A percentile compares a stretch with the other conserved stretches of the same genome.
Evolutionary conservation across 2,113 vertebrate species (phyloP).

Genomic region (Mugil cephalus): DNA sequence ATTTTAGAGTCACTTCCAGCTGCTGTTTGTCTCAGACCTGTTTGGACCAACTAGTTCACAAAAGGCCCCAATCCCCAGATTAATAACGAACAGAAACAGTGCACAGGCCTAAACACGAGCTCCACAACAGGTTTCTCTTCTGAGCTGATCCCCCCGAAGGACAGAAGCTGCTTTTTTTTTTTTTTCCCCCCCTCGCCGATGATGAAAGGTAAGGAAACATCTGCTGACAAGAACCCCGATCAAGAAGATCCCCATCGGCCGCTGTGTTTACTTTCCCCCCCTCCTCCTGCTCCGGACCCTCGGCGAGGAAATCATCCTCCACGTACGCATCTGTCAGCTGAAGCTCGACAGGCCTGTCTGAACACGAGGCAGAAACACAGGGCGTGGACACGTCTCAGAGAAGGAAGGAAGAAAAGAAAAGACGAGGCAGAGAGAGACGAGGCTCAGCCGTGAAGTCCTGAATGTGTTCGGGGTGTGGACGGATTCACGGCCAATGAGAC

Average conservation of each 20-base stretch:
- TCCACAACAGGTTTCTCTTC: neutral
- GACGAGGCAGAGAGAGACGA: neutral
- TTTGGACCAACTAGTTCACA: too few species aligned
- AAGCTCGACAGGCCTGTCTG: slow-evolving; percentile 5
- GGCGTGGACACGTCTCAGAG: neutral
- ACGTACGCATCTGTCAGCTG: neutral
- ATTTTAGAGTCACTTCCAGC: too few species aligned
- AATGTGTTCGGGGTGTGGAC: neutral
- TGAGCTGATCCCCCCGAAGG: neutral
- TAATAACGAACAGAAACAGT: too few species aligned
- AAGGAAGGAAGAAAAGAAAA: neutral
- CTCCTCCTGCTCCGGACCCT: neutral
- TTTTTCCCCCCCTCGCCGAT: neutral
- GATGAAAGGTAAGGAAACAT: slow-evolving; percentile 46
- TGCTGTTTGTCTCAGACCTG: too few species aligned
- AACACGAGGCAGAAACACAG: neutral
- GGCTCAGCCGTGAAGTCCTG: neutral
- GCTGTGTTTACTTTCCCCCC: slow-evolving; percentile 19
- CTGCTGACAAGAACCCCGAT: slow-evolving; percentile 16
- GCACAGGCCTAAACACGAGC: neutral
- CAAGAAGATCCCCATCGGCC: neutral
- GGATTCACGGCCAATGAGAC: slow-evolving; percentile 15
- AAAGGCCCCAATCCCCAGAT: too few species aligned
- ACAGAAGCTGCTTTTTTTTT: neutral
- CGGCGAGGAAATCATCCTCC: neutral